Base-by-base conservation (phyloP, 1,140 invertebrate genomes). In the Drosophila tropicalis region DNA sequence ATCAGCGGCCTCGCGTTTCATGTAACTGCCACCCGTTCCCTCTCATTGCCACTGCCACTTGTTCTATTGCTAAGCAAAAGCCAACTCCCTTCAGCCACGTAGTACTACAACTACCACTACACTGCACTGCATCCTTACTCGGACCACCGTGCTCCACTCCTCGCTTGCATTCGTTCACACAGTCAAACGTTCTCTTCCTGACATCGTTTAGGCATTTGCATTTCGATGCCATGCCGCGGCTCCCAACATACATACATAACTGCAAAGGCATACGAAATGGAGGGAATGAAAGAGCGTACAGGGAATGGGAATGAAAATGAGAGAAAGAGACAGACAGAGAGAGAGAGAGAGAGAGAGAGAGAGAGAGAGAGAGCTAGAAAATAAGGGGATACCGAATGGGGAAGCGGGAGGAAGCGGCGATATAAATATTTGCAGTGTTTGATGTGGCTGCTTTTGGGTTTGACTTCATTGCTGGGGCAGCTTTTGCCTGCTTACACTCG, bases 371-470 rank as follows among this genome's bases (percentile, higher is more conserved):
- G 29, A 3, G 19, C n/a, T n/a, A 29, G 22, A 29, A 10, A 9
- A 36, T 36, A 10, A 36, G 34, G 34, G 34, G 34, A 1, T 36
- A 36, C 34, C 12, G 2, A 40, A 1, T 15, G 10, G 15, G 22
- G 41, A 15, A n/a, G 47, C 2, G 15, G 10, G 15, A 7, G 2
- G 12, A n/a, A 51, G 44, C 29, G 29, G 40, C 66, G 63, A 76
- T 81, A 89, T 90, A 89, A 89, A 89, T 89, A 89, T 89, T 89
- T 89, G 84, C 84, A 75, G 74, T 84, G 81, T 84, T 89, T 89
- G 84, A 89, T 70, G 84, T 86, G 83, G 75, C 80, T 70, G 68
- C 62, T 71, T 65, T 61, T 19, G 62, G 72, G 75, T 61, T 83
- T 83, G 76, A 72, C 79, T 81, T 81, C 60, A 61, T 29, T 29